Evolutionary conservation across 2,113 vertebrate species (phyloP).

Genomic region (Fregetta grallaria): DNA sequence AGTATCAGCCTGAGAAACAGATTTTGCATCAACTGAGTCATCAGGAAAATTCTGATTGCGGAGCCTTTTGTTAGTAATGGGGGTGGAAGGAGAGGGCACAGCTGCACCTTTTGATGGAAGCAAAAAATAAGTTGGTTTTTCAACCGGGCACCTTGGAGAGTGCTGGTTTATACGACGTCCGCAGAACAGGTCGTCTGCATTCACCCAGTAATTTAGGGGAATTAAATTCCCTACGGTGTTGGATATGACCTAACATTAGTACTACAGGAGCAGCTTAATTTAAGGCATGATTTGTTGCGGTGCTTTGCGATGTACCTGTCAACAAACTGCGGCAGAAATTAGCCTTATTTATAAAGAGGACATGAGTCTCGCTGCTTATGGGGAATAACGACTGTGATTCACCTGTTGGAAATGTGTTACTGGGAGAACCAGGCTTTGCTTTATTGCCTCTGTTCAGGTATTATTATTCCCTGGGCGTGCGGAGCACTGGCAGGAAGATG

Average conservation of each 20-base stretch:
- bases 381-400: background rate
- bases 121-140: background rate
- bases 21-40: conserved; percentile 42
- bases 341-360: background rate
- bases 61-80: background rate
- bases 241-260: background rate
- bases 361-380: background rate
- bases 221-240: background rate
- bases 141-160: background rate
- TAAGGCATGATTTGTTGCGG: background rate
- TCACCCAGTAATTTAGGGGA: background rate
- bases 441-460: background rate
- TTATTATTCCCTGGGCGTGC: background rate
- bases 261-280: background rate
- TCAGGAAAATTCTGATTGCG: background rate
- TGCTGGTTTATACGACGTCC: rapidly evolving
- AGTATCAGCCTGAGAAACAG: background rate
- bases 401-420: background rate
- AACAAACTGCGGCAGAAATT: background rate
- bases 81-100: background rate
- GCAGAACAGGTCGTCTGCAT: background rate
- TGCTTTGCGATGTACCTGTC: background rate
- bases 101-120: background rate
- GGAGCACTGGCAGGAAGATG: background rate
- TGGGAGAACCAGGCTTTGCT: background rate